Evolutionary conservation across 2,888 invertebrate genomes (phyloP).

Genomic region (Neoaliturus tenellus): DNA sequence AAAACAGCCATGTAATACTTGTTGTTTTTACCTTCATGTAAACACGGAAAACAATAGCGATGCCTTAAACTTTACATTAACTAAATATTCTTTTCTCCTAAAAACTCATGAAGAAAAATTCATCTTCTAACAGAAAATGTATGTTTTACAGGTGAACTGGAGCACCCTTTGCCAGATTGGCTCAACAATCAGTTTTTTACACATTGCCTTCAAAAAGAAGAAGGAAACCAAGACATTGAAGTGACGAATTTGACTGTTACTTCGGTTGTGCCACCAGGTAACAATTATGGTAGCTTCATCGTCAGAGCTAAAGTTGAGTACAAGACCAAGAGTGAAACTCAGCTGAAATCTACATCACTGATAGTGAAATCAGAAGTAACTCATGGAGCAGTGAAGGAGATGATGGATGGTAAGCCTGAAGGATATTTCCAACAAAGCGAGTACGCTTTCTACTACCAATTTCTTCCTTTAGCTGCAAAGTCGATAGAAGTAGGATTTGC

Average conservation of each 20-base stretch:
- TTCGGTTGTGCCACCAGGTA: conserved; percentile 8
- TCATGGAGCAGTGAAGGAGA: neutral
- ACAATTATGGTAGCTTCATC: conserved; percentile 8
- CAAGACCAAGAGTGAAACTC: neutral
- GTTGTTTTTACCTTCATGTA: too few relatives aligned
- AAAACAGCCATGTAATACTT: too few relatives aligned
- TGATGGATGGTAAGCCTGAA: neutral
- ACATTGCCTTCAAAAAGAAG: neutral
- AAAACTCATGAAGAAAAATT: too few relatives aligned
- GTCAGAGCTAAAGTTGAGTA: neutral
- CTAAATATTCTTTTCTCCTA: too few relatives aligned
- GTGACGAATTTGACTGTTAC: neutral
- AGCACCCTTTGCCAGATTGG: neutral
- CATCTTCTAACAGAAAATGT: too few relatives aligned
- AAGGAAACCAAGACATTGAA: neutral
- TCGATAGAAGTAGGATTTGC: neutral
- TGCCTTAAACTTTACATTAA: too few relatives aligned
- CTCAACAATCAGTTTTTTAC: neutral
- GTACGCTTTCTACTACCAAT: conserved; percentile 3
- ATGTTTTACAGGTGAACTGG: conserved; percentile 11
- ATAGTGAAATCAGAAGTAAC: conserved; percentile 24
- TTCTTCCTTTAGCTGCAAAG: neutral
- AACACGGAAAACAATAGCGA: too few relatives aligned
- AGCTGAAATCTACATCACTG: neutral
- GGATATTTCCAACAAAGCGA: neutral